Conservation (phyloP, 2,797 vertebrate species). For the Silurus lanzhouensis region DNA sequence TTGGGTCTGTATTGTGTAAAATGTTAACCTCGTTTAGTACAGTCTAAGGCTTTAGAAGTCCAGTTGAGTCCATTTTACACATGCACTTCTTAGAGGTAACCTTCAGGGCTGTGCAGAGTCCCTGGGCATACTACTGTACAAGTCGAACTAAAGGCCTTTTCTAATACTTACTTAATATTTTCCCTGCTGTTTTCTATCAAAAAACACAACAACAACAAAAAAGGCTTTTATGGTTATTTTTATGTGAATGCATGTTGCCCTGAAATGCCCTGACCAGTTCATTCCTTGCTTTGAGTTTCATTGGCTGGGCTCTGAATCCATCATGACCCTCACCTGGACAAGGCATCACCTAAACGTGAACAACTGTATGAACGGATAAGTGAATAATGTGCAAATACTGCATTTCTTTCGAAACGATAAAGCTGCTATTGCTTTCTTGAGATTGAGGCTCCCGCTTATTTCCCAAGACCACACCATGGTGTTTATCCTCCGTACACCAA, state of each 20-base stretch:
- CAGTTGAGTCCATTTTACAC: neutral
- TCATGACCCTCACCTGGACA: neutral
- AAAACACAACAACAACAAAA: neutral
- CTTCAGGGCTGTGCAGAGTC: neutral
- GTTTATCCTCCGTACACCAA: neutral
- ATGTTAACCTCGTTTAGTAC: neutral
- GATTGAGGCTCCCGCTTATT: conserved; percentile 14
- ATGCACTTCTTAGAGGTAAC: neutral
- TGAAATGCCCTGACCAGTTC: neutral
- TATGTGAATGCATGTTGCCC: neutral
- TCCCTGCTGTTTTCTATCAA: neutral
- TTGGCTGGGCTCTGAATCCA: neutral
- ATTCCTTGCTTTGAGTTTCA: neutral
- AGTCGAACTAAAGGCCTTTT: neutral
- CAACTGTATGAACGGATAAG: neutral
- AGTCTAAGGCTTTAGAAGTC: neutral
- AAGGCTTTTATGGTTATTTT: neutral
- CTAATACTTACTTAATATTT: neutral
- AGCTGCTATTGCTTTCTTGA: conserved; percentile 22
- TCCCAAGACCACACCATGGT: neutral
- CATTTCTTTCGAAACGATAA: neutral
- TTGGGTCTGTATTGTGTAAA: conserved; percentile 12
- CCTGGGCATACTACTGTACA: neutral
- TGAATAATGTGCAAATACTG: neutral
- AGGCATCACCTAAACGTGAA: neutral